phyloP scores from a whole-genome alignment of 2,113 vertebrate genomes.

The Trematocara zebra region DNA sequence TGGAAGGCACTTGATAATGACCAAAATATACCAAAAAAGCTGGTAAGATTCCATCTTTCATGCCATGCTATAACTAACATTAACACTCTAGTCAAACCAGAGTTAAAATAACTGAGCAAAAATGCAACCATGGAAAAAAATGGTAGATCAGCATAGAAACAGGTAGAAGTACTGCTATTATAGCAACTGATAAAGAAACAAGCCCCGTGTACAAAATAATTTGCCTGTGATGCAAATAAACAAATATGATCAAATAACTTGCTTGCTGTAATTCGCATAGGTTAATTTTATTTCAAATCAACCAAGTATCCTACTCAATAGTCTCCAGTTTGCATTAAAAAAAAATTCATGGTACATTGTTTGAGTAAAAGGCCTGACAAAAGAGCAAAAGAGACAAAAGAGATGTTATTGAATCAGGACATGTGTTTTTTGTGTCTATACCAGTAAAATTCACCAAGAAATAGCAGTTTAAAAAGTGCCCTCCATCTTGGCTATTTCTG shows the following conservation, averaged over 20 bases:
- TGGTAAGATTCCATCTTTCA: constrained; percentile 64
- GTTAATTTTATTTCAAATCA: background rate
- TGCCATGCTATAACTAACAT: background rate
- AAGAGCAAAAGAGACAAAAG: fast-evolving
- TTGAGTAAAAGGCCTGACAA: background rate
- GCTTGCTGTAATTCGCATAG: background rate
- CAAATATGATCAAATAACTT: background rate
- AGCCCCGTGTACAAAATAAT: background rate
- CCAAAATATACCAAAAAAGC: constrained; percentile 73
- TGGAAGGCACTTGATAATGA: constrained; percentile 80
- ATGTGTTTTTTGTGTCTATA: background rate
- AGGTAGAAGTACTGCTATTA: background rate
- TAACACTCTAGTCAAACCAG: background rate
- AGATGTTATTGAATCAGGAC: background rate
- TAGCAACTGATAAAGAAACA: background rate
- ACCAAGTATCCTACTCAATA: background rate
- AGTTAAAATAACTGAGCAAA: fast-evolving
- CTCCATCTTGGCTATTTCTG: background rate
- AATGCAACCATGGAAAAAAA: background rate
- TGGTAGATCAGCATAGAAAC: background rate
- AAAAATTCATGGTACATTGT: fast-evolving
- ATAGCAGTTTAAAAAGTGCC: background rate
- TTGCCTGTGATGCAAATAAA: background rate
- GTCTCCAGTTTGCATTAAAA: background rate
- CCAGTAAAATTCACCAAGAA: background rate